Conservation (phyloP, 2,113 vertebrate species). For the Pithys albifrons region DNA sequence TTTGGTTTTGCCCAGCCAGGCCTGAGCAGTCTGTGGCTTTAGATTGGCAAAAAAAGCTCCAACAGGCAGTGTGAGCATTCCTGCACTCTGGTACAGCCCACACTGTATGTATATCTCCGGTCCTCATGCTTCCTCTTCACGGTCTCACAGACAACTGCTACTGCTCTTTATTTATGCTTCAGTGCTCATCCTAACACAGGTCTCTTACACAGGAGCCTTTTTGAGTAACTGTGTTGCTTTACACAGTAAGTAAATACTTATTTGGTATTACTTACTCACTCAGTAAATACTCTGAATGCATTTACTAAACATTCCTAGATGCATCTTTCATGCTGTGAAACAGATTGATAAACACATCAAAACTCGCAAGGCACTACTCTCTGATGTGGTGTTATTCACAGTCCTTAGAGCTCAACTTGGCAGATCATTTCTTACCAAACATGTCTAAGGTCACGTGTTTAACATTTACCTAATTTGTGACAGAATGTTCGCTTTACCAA, state of each 20-base stretch:
- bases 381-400: background rate
- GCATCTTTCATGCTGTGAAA: background rate
- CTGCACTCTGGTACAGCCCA: background rate
- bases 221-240: background rate
- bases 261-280: background rate
- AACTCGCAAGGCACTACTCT: background rate
- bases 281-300: background rate
- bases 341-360: background rate
- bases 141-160: background rate
- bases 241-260: background rate
- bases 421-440: background rate
- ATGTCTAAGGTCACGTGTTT: fast-evolving
- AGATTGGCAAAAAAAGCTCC: background rate
- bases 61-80: background rate
- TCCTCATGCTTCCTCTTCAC: background rate
- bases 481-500: background rate
- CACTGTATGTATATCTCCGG: fast-evolving
- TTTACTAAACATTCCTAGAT: background rate
- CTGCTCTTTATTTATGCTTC: background rate
- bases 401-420: background rate
- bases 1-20: background rate
- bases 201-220: background rate
- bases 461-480: background rate
- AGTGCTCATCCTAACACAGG: background rate
- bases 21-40: background rate